Evolutionary conservation across 2,113 vertebrate species (phyloP).

Genomic region (Crotalus helleri): DNA sequence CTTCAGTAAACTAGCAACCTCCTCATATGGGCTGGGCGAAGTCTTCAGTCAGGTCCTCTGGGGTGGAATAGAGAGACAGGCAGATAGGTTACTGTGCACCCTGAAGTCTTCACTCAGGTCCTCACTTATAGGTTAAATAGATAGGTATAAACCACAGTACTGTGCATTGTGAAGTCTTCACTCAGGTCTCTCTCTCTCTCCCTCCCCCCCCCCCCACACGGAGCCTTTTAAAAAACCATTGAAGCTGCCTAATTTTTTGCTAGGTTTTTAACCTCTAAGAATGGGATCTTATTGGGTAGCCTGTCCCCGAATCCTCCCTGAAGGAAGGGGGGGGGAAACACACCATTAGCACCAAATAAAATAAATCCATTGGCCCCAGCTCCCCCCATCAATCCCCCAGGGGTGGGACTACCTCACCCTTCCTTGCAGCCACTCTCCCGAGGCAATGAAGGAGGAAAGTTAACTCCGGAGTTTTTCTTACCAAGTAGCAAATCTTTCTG

Average conservation of each 20-base stretch:
- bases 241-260: background rate
- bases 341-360: background rate
- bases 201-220: rapidly evolving
- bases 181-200: too few species aligned
- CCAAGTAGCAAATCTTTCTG: background rate
- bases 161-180: background rate
- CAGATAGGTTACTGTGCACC: background rate
- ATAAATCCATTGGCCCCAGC: background rate
- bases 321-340: background rate
- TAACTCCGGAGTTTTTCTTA: background rate
- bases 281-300: background rate
- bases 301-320: background rate
- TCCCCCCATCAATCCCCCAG: background rate
- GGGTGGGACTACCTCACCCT: background rate
- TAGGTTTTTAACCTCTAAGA: background rate
- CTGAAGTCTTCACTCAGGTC: background rate
- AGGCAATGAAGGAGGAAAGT: background rate
- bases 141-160: background rate
- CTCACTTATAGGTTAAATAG: too few species aligned
- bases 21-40: background rate
- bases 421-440: background rate
- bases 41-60: background rate
- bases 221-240: background rate
- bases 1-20: too few species aligned
- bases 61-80: too few species aligned